phyloP scores from a whole-genome alignment of 2,113 vertebrate genomes.

The Brachirus orientalis region DNA sequence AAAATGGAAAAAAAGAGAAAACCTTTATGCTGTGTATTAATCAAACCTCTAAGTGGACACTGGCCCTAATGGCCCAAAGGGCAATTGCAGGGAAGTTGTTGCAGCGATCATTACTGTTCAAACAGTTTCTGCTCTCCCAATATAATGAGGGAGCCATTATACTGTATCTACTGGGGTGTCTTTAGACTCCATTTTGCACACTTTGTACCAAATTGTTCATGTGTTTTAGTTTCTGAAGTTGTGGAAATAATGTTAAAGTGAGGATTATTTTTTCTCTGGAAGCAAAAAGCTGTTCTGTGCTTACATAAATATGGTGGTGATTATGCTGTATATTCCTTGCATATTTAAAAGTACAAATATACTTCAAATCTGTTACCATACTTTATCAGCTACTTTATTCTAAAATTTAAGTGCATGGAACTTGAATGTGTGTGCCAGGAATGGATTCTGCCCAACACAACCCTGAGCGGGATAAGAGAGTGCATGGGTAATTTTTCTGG shows the following conservation, averaged over 20 bases:
- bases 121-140: constrained; percentile 19
- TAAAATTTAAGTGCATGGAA: neutral
- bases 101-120: constrained; percentile 40
- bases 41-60: constrained; percentile 32
- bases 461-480: neutral
- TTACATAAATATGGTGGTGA: neutral
- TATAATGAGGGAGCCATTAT: constrained; percentile 51
- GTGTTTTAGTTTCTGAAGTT: neutral
- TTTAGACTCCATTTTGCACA: constrained; percentile 28
- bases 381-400: neutral
- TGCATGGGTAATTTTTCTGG: neutral
- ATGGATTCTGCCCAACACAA: neutral
- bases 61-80: constrained; percentile 36
- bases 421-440: neutral
- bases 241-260: neutral
- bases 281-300: neutral
- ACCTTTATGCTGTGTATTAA: constrained; percentile 29
- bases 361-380: constrained; percentile 15
- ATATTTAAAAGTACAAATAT: constrained; percentile 17
- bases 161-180: neutral
- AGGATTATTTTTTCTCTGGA: neutral
- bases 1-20: constrained; percentile 1
- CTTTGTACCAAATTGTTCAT: constrained; percentile 3
- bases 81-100: constrained; percentile 15
- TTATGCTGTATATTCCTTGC: neutral